Conservation (phyloP, 2,888 invertebrate genomes). For the Strigamia transsilvanica region DNA sequence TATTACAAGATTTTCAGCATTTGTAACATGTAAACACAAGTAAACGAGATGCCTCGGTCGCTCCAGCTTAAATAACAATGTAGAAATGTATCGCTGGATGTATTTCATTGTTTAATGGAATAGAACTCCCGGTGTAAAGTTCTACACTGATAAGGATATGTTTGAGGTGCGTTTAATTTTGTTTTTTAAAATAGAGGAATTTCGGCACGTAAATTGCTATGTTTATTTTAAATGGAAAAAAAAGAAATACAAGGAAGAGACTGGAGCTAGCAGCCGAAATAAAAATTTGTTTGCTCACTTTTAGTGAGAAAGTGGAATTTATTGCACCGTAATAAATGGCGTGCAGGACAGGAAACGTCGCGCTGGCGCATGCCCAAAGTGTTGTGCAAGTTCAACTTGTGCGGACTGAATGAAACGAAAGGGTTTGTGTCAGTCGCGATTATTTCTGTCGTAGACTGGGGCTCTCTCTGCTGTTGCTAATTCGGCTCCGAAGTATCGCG, state of each 20-base stretch:
- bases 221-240: background rate
- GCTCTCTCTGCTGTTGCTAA: background rate
- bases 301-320: background rate
- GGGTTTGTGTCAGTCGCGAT: background rate
- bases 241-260: background rate
- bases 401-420: background rate
- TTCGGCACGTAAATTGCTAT: background rate
- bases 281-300: background rate
- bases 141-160: background rate
- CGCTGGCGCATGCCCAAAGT: background rate
- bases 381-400: background rate
- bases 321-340: background rate
- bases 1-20: too few species aligned
- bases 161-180: background rate
- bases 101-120: background rate
- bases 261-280: background rate
- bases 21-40: too few species aligned
- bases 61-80: background rate
- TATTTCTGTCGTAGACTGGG: constrained; percentile 3
- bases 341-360: background rate
- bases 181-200: background rate
- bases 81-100: background rate
- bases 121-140: background rate
- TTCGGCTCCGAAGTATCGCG: background rate
- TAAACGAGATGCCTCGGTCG: background rate